Evolutionary conservation across 2,797 vertebrate genomes (phyloP).

Genomic region (Hoplostethus mediterraneus): DNA sequence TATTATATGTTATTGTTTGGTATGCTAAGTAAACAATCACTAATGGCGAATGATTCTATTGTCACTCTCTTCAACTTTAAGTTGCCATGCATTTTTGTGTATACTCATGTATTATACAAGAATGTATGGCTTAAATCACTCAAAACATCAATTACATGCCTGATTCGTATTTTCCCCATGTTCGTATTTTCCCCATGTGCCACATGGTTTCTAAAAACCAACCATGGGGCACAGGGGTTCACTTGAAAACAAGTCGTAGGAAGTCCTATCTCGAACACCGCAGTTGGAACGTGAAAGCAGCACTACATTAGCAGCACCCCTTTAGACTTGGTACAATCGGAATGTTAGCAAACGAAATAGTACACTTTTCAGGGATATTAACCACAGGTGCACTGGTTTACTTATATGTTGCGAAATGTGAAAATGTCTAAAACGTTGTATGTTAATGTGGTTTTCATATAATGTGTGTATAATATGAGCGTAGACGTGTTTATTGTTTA

Average conservation of each 20-base stretch:
- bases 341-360: conserved; percentile 38
- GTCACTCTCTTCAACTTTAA: too few relatives aligned
- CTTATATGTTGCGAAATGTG: rapidly evolving
- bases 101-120: too few relatives aligned
- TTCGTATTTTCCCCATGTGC: too few relatives aligned
- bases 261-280: conserved; percentile 46
- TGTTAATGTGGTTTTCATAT: neutral
- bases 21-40: too few relatives aligned
- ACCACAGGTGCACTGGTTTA: neutral
- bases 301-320: conserved; percentile 17
- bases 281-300: conserved; percentile 54
- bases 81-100: too few relatives aligned
- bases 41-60: too few relatives aligned
- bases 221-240: too few relatives aligned
- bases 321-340: conserved; percentile 74
- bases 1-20: too few relatives aligned
- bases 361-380: neutral
- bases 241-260: conserved; percentile 38
- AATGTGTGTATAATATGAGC: neutral
- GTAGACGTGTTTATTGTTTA: neutral
- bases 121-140: too few relatives aligned
- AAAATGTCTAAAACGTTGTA: rapidly evolving
- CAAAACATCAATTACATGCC: too few relatives aligned
- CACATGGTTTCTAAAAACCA: too few relatives aligned
- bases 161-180: too few relatives aligned